Percentiles rank a stretch among this genome's conserved stretches.
Evolutionary conservation across 2,888 invertebrate species (phyloP).

Genomic region (Argyra leucocephala): DNA sequence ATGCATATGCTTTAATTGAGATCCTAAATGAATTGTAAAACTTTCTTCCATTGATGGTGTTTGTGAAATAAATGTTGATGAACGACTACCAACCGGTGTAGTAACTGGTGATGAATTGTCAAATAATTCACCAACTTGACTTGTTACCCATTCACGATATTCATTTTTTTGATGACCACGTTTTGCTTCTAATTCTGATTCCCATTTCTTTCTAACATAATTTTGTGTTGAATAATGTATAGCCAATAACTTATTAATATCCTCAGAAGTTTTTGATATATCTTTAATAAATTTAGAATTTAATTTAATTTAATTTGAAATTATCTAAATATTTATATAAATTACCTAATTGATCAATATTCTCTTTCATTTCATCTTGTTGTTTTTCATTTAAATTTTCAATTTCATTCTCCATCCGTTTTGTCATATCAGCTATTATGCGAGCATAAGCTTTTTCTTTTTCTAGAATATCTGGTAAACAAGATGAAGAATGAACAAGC

Average conservation of each 20-base stretch:
- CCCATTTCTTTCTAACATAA: constrained; percentile 75
- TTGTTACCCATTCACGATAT: constrained; percentile 77
- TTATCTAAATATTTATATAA: not conserved
- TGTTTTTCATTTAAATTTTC: constrained; percentile 64
- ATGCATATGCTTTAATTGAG: constrained; percentile 97
- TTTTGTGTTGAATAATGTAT: constrained; percentile 75
- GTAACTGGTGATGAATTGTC: constrained; percentile 35
- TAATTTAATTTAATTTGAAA: not conserved
- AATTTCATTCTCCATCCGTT: constrained; percentile 64
- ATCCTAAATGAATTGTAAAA: constrained; percentile 94
- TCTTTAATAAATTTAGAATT: constrained; percentile 21
- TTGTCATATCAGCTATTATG: constrained; percentile 62
- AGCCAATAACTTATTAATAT: constrained; percentile 76
- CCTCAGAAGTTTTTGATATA: constrained; percentile 26
- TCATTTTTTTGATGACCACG: constrained; percentile 76
- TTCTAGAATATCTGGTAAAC: constrained; percentile 76
- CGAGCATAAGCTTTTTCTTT: constrained; percentile 80
- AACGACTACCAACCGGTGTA: constrained; percentile 40
- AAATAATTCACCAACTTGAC: constrained; percentile 40
- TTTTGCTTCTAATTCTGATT: constrained; percentile 73
- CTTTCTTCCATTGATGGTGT: constrained; percentile 70
- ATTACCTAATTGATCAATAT: constrained; percentile 64
- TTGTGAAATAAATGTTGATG: constrained; percentile 43
- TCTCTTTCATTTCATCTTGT: constrained; percentile 80
- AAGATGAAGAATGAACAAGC: constrained; percentile 74